Evolutionary conservation across 2,113 vertebrate genomes (phyloP).

Genomic region (Drymodes brunneopygia): DNA sequence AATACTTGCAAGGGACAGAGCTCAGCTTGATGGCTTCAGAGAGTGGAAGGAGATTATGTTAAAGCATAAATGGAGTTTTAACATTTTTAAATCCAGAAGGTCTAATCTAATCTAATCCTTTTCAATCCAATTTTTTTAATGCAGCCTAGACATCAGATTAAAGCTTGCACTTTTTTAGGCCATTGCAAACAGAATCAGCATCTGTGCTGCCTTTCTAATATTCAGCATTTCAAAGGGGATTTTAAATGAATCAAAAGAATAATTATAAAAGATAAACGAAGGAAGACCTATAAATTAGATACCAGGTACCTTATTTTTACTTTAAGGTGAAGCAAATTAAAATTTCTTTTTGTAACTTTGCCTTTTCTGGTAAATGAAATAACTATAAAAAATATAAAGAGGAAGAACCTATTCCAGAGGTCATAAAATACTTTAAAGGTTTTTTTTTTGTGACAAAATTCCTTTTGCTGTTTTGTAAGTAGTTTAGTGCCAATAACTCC

Average conservation of each 20-base stretch:
- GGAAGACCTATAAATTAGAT: background rate
- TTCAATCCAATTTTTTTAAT: slow-evolving; percentile 99
- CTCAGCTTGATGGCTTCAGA: slow-evolving; percentile 79
- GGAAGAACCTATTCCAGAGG: background rate
- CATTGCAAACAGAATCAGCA: slow-evolving; percentile 81
- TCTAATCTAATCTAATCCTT: slow-evolving; percentile 98
- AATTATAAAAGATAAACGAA: background rate
- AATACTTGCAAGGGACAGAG: slow-evolving; percentile 75
- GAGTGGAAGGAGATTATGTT: slow-evolving; percentile 92
- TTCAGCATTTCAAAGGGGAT: background rate
- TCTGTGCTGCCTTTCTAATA: slow-evolving; percentile 76
- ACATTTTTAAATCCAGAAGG: slow-evolving; percentile 91
- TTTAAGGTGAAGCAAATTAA: background rate
- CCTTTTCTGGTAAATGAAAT: background rate
- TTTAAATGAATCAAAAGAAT: slow-evolving; percentile 20
- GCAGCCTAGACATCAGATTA: slow-evolving; percentile 94
- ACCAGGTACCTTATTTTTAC: background rate
- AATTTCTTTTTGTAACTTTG: background rate
- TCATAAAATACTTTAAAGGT: background rate
- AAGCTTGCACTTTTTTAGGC: slow-evolving; percentile 85
- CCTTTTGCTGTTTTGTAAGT: background rate
- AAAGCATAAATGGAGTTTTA: slow-evolving; percentile 93
- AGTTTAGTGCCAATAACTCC: background rate
- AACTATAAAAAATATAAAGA: background rate
- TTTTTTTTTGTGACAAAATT: background rate